Evolutionary conservation across 1,140 invertebrate species (phyloP), one percentile per base, ranked within the genome.

Genomic region (Pogonomyrmex californicus): DNA sequence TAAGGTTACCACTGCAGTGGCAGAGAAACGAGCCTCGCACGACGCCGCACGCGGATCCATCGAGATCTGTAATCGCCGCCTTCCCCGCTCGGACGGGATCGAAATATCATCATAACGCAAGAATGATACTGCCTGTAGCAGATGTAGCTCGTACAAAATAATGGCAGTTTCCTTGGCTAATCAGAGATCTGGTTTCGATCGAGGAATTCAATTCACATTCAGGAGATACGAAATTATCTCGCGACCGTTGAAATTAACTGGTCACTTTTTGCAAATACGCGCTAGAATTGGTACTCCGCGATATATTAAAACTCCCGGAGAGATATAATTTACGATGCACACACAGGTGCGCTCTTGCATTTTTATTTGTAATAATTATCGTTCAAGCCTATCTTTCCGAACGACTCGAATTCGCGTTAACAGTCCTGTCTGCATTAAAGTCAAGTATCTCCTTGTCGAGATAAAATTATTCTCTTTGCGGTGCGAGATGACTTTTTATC

Each of bases 21-120:
- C 33, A 60, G 73, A 51, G 17, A 12, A 38, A 73, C 36, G 77
- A 82, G 5, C 30, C 17, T 66, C 14, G 6, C 23, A 47, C 36
- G 71, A 47, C 38, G 36, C 14, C 7, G 38, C 10, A 30, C 10
- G 44, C 38, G n/a, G 7, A 47, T 9, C n/a, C 41, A 10, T 54
- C 82, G 85, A 65, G 75, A 85, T 90, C 86, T 51, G 75, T 85
- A 89, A 89, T 90, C 78, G 88, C 44, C 38, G 38, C 10, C 58
- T 75, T 83, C 38, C 68, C 41, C 47, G 66, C 23, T 68, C 12
- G 10, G 12, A 4, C 17, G 63, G 23, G 41, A 68, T 49, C 68
- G 68, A 79, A 79, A 9, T 41, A 68, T 78, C n/a, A 30, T 33
- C 23, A 23, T 58, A 82, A 62, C 51, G 36, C 38, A 85, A 65